These are phyloP conservation scores for Hemicentrotus pulcherrimus DNA, from an alignment of 35 echinoderm and acorn worm genomes.

Conservation along the genomic window DNA sequence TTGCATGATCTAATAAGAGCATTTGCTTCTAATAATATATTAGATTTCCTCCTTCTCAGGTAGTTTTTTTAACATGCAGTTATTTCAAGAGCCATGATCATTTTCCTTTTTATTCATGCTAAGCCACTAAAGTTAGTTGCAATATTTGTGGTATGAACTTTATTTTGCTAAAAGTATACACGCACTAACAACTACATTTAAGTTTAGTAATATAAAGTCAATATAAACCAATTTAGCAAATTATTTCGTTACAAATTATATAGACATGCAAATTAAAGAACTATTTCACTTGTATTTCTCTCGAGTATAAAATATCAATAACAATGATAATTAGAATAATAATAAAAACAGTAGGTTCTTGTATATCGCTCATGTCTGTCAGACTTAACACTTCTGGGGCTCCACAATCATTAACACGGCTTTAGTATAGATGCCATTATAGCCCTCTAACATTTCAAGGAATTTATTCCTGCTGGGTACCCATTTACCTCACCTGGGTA, in stretches of 20 bases:
- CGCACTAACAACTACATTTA: background rate
- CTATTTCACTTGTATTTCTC: background rate
- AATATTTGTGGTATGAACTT: background rate
- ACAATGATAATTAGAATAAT: no score
- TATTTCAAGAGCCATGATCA: background rate
- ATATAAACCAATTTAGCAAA: background rate
- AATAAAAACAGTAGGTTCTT: no score
- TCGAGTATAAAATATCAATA: background rate
- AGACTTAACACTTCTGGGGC: no score
- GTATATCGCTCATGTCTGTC: no score
- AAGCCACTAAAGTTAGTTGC: background rate
- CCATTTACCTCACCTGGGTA: no score
- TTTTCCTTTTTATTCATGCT: background rate
- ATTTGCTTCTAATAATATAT: background rate
- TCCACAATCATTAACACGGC: no score
- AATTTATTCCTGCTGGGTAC: no score
- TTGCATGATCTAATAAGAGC: background rate
- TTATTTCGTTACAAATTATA: background rate
- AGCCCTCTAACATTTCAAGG: no score
- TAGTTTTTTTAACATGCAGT: background rate
- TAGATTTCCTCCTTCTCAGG: no score
- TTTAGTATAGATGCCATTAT: no score
- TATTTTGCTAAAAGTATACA: background rate
- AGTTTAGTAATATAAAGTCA: background rate
- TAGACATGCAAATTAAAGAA: background rate